These are phyloP conservation scores for Halictus rubicundus DNA, from an alignment of 1,140 invertebrate genomes.

Conservation along the genomic window DNA sequence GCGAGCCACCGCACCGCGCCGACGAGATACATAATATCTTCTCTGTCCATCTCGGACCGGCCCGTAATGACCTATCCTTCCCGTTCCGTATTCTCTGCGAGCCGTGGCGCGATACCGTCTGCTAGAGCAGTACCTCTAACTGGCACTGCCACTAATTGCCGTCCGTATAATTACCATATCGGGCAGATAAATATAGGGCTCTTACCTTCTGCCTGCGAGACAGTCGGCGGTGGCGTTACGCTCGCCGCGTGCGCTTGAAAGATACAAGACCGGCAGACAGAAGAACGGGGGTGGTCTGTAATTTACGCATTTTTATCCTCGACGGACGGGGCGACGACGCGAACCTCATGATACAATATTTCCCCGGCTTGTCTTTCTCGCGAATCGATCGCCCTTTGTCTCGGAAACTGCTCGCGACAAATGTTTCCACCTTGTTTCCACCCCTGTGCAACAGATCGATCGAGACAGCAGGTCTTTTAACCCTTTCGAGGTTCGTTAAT, in stretches of 20 bases:
- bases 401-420: too few relatives aligned
- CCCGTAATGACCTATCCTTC: constrained; percentile 40
- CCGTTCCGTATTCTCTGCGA: constrained; percentile 42
- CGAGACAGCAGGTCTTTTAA: too few relatives aligned
- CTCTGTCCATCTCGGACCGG: constrained; percentile 38
- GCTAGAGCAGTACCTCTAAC: constrained; percentile 46
- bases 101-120: constrained; percentile 38
- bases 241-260: constrained; percentile 15
- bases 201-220: constrained; percentile 59
- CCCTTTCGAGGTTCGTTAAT: too few relatives aligned
- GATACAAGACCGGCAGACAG: constrained; percentile 27
- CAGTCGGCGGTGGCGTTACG: constrained; percentile 30
- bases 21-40: constrained; percentile 61
- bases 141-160: constrained; percentile 65
- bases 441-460: too few relatives aligned
- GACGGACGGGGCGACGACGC: too few relatives aligned
- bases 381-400: too few relatives aligned
- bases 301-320: constrained; percentile 4
- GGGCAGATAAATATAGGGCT: constrained; percentile 70
- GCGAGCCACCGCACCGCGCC: not conserved
- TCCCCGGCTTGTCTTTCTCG: too few relatives aligned
- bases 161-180: constrained; percentile 71
- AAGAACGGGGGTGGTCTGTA: constrained; percentile 7
- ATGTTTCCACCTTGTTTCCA: too few relatives aligned
- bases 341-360: too few relatives aligned